These are phyloP conservation scores for Cebus imitator DNA, from an alignment of 2,113 vertebrate genomes.

Conservation along the genomic window DNA sequence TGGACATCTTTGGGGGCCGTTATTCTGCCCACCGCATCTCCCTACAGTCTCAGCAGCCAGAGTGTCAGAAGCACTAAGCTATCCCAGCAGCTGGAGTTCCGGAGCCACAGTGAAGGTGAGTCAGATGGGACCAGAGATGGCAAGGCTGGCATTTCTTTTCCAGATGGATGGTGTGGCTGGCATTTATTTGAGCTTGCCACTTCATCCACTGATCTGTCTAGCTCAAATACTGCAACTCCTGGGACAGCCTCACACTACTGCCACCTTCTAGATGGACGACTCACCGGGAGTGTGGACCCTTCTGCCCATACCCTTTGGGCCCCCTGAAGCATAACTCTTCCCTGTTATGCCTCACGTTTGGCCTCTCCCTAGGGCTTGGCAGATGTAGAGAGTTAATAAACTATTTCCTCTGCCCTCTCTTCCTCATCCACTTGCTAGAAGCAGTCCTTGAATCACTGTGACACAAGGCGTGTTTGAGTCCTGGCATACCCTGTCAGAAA, in stretches of 20 bases:
- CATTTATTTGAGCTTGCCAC: background rate
- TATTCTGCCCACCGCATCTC: background rate
- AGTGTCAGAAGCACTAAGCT: background rate
- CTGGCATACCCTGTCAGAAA: background rate
- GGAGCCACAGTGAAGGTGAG: background rate
- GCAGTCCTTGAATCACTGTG: background rate
- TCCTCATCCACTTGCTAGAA: background rate
- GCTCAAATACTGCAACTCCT: background rate
- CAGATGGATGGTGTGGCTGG: no score
- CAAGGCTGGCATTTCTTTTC: background rate
- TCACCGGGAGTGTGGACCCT: no score
- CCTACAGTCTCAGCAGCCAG: background rate
- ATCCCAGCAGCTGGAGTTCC: background rate
- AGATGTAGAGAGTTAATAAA: background rate
- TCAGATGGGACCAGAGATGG: rapidly evolving
- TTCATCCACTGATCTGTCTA: background rate
- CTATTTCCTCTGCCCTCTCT: background rate
- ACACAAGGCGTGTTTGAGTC: background rate
- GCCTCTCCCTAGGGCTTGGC: background rate
- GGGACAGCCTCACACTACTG: background rate
- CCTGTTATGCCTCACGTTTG: background rate
- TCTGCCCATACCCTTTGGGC: background rate
- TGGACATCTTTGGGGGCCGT: background rate
- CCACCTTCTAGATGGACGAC: background rate
- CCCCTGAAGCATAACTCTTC: background rate